phyloP scores from a whole-genome alignment of 1,140 invertebrate species.

The Pseudomyrmex cubaensis region DNA sequence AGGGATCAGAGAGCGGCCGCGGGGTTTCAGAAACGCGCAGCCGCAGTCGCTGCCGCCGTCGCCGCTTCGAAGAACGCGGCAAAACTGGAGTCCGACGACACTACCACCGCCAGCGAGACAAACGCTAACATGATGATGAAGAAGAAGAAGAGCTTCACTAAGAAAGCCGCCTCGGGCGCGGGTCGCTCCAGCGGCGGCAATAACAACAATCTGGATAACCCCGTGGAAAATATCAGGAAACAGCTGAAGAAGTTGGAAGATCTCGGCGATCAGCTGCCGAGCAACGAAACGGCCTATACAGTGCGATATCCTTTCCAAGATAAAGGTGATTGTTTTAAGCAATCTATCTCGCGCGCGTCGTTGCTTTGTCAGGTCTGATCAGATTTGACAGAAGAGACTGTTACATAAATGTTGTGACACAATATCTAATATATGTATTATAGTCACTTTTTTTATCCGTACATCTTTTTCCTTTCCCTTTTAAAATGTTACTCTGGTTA shows the following conservation, averaged over 20 bases:
- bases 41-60: background rate
- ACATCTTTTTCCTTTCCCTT: no score
- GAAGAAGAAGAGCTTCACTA: slow-evolving; percentile 84
- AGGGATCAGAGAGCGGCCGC: slow-evolving; percentile 65
- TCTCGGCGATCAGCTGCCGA: slow-evolving; percentile 91
- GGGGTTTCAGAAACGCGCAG: slow-evolving; percentile 65
- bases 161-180: slow-evolving; percentile 85
- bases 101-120: slow-evolving; percentile 81
- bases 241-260: slow-evolving; percentile 92
- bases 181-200: slow-evolving; percentile 66
- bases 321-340: slow-evolving; percentile 84
- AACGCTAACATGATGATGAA: slow-evolving; percentile 80
- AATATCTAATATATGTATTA: no score
- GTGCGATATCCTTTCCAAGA: slow-evolving; percentile 91
- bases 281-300: slow-evolving; percentile 90
- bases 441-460: no score
- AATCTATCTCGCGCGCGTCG: background rate
- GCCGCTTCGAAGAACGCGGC: slow-evolving; percentile 66
- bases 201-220: slow-evolving; percentile 87
- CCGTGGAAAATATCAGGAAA: slow-evolving; percentile 90
- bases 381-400: no score
- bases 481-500: no score
- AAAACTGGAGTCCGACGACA: slow-evolving; percentile 82
- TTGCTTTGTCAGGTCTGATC: background rate
- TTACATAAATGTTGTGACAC: no score